Conservation (phyloP, 53 echinoderm and acorn worm genomes). For the Mesocentrotus franciscanus region DNA sequence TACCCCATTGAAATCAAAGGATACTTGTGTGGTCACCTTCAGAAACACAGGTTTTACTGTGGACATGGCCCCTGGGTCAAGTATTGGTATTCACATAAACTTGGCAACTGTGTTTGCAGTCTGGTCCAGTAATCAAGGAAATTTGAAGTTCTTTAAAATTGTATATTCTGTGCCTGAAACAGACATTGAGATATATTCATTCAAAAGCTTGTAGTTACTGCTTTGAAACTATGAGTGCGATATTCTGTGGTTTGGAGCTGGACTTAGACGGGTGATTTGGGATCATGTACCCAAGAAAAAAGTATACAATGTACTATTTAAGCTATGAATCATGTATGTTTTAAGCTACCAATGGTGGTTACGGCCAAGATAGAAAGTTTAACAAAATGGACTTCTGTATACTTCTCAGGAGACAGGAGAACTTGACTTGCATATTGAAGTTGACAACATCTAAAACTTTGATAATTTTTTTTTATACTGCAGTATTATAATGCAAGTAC, state of each 20-base stretch:
- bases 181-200: neutral
- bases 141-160: neutral
- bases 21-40: neutral
- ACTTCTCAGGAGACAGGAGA: neutral
- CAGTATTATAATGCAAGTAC: conserved; percentile 30
- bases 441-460: neutral
- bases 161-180: neutral
- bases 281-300: neutral
- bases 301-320: conserved; percentile 30
- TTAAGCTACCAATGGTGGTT: neutral
- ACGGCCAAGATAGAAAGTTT: neutral
- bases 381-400: neutral
- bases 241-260: neutral
- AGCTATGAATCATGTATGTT: neutral
- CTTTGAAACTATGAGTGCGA: neutral
- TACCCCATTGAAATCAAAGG: neutral
- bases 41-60: neutral
- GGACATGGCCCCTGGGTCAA: neutral
- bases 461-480: neutral
- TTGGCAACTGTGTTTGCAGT: neutral
- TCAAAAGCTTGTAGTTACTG: neutral
- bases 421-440: neutral
- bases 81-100: neutral
- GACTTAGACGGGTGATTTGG: neutral
- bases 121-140: neutral